phyloP scores from a whole-genome alignment of 2,888 invertebrate genomes.

The Boloria euphrosyne region DNA sequence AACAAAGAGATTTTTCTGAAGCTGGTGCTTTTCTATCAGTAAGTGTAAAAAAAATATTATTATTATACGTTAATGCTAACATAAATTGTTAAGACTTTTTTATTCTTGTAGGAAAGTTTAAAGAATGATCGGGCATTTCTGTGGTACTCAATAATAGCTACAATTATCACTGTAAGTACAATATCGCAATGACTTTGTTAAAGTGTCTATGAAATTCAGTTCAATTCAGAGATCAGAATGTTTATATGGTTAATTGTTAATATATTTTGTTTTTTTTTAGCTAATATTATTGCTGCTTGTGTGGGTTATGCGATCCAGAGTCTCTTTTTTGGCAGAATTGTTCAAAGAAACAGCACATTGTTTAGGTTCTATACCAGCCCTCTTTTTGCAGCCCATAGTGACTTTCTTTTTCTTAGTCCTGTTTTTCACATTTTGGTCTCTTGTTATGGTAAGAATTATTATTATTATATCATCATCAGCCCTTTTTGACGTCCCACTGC shows the following conservation, averaged over 20 bases:
- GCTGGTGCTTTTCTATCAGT: conserved; percentile 60
- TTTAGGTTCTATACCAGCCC: conserved; percentile 90
- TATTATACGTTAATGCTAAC: background rate
- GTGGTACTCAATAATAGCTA: conserved; percentile 91
- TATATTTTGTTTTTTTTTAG: conserved; percentile 64
- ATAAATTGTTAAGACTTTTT: conserved; percentile 9
- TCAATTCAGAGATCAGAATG: background rate
- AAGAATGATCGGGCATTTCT: conserved; percentile 94
- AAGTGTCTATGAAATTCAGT: background rate
- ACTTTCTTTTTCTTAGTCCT: conserved; percentile 90
- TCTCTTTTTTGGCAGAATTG: conserved; percentile 90
- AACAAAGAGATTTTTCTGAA: conserved; percentile 66
- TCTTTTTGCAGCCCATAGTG: conserved; percentile 91
- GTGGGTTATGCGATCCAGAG: conserved; percentile 89
- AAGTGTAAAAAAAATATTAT: conserved; percentile 46
- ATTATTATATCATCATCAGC: no score
- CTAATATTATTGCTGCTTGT: conserved; percentile 88
- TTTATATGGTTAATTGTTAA: conserved; percentile 20
- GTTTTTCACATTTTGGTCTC: conserved; percentile 93
- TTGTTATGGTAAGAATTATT: conserved; percentile 86
- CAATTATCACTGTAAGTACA: conserved; percentile 90
- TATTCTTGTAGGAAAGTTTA: conserved; percentile 89
- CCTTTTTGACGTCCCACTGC: no score
- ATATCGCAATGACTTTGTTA: background rate
- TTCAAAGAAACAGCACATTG: conserved; percentile 96